Percentiles rank a stretch among this genome's conserved stretches.
Conservation (phyloP, 2,113 vertebrate species). For the Rhabdomys dilectus region DNA sequence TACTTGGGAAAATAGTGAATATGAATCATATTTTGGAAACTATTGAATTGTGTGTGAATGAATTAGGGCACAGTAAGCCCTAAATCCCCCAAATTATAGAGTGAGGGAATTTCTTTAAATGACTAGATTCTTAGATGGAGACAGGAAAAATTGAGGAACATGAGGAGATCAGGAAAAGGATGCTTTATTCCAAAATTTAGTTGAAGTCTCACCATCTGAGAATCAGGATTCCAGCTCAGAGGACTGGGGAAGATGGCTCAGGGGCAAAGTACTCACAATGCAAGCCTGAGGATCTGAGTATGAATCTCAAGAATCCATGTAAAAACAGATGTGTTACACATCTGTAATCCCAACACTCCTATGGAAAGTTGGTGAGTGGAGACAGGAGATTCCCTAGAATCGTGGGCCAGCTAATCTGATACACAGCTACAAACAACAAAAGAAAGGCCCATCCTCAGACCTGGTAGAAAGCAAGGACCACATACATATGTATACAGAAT, state of each 20-base stretch:
- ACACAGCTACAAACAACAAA: not conserved
- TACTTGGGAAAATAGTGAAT: conserved; percentile 41
- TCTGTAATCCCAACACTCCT: not conserved
- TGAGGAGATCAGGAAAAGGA: not conserved
- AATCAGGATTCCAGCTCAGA: not conserved
- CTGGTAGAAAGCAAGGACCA: not conserved
- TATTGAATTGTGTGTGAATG: conserved; percentile 36
- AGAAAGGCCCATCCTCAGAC: not conserved
- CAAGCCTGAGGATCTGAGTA: not conserved
- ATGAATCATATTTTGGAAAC: conserved; percentile 44
- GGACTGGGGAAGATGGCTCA: not conserved
- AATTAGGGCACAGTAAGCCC: conserved; percentile 17
- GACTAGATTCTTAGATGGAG: conserved; percentile 17
- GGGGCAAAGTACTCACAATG: no score
- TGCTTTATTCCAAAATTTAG: not conserved
- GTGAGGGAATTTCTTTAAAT: conserved; percentile 31
- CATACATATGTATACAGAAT: not conserved
- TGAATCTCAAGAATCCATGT: not conserved
- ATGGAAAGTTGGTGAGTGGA: no score
- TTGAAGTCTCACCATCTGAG: not conserved
- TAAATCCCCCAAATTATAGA: conserved; percentile 26
- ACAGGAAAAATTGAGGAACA: not conserved
- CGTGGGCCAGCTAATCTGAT: not conserved
- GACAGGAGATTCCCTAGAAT: not conserved
- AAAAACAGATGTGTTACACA: not conserved